Conservation (phyloP, 2,888 invertebrate genomes). For the Alsophila aescularia region DNA sequence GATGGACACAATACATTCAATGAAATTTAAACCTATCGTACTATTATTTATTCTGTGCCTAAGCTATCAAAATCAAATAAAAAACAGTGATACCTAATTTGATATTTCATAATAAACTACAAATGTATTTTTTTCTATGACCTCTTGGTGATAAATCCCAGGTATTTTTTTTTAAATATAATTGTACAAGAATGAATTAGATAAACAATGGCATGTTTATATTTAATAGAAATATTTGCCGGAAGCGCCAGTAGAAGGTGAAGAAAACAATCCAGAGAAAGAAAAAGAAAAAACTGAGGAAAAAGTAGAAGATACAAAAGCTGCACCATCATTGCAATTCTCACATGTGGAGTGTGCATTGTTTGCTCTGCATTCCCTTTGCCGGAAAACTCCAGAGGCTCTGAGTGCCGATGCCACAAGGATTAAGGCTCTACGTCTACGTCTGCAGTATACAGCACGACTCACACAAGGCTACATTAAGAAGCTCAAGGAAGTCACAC, state of each 20-base stretch:
- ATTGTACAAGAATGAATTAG: too few species aligned
- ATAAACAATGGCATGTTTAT: background rate
- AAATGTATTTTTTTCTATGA: too few species aligned
- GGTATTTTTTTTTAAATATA: too few species aligned
- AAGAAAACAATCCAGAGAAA: conserved; percentile 76
- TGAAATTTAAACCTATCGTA: too few species aligned
- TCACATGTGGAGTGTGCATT: conserved; percentile 97
- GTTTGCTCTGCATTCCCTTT: conserved; percentile 90
- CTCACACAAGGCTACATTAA: conserved; percentile 93
- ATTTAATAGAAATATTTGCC: conserved; percentile 92
- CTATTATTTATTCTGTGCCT: too few species aligned
- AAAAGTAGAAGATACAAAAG: conserved; percentile 69
- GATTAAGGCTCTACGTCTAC: conserved; percentile 93
- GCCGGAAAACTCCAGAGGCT: conserved; percentile 90
- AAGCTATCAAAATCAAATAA: too few species aligned
- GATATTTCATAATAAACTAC: too few species aligned
- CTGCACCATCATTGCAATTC: conserved; percentile 94
- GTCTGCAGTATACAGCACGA: conserved; percentile 96
- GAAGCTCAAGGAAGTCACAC: conserved; percentile 87
- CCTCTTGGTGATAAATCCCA: too few species aligned
- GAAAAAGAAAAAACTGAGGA: conserved; percentile 55
- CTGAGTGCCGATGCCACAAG: conserved; percentile 88
- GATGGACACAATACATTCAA: too few species aligned
- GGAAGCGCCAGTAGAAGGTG: conserved; percentile 88
- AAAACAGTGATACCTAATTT: too few species aligned